Percentiles rank a stretch among this genome's conserved stretches.
Conservation (phyloP, 2,888 invertebrate species). For the Scaptomyza cyrtandrae region DNA sequence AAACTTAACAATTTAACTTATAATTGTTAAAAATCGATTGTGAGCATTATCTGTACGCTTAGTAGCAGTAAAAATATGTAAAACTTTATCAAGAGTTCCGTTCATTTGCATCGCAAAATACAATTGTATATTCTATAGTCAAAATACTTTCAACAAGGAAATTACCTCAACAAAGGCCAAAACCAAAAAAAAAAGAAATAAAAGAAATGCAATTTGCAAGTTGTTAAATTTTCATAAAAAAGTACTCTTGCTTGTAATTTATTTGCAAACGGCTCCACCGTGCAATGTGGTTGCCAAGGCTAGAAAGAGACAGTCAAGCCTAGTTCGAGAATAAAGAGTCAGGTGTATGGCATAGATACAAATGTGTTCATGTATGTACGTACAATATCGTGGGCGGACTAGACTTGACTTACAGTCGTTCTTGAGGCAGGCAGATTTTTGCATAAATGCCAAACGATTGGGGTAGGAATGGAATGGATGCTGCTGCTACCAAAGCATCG, state of each 20-base stretch:
- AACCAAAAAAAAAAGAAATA: background rate
- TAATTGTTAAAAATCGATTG: too few species aligned
- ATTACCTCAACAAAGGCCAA: background rate
- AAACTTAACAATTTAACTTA: too few species aligned
- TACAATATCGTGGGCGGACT: constrained; percentile 3
- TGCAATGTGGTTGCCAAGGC: constrained; percentile 36
- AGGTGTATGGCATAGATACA: constrained; percentile 5
- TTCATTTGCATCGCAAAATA: background rate
- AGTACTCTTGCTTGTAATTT: background rate
- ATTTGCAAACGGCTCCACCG: constrained; percentile 43
- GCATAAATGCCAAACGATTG: constrained; percentile 59
- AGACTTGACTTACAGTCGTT: constrained; percentile 5
- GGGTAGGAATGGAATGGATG: constrained; percentile 33
- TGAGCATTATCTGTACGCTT: too few species aligned
- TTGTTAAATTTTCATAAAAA: background rate
- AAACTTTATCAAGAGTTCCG: too few species aligned
- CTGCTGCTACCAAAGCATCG: constrained; percentile 21
- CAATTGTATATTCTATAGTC: background rate
- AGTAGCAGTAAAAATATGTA: too few species aligned
- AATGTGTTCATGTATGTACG: background rate
- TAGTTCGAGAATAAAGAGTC: constrained; percentile 46
- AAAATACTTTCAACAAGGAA: background rate
- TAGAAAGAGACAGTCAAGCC: constrained; percentile 47
- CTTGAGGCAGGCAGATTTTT: constrained; percentile 56
- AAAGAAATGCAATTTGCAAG: background rate